Percentiles rank a stretch among this genome's conserved stretches.
Evolutionary conservation across 2,797 vertebrate species (phyloP).

Genomic region (Myotis vivesi): DNA sequence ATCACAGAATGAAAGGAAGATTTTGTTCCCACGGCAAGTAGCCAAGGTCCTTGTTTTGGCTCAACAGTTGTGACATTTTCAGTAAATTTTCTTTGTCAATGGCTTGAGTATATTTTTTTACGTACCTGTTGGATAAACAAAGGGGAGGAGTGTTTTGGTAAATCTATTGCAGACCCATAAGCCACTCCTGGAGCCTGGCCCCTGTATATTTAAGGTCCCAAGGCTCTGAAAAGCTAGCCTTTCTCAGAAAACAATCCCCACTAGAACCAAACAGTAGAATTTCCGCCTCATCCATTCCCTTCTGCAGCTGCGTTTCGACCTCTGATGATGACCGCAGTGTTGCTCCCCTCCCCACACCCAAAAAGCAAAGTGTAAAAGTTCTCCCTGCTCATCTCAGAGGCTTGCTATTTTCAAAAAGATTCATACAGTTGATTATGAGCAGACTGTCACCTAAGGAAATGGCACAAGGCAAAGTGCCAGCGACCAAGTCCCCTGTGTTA

Average conservation of each 20-base stretch:
- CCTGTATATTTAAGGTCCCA: background rate
- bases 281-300: too few species aligned
- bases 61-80: background rate
- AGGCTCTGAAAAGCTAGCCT: background rate
- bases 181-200: background rate
- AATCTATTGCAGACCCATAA: background rate
- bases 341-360: too few species aligned
- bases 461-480: background rate
- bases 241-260: background rate
- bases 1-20: background rate
- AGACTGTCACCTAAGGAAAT: conserved; percentile 45
- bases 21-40: background rate
- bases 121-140: background rate
- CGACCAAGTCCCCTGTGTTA: background rate
- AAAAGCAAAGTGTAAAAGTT: background rate
- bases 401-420: conserved; percentile 41
- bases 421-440: background rate
- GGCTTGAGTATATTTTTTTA: background rate
- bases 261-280: background rate
- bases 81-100: background rate
- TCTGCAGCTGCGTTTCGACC: background rate
- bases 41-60: background rate
- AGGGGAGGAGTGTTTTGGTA: background rate
- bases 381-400: conserved; percentile 14
- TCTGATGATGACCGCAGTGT: too few species aligned